Conservation (phyloP, 2,888 invertebrate genomes). For the Chalcis sispes region DNA sequence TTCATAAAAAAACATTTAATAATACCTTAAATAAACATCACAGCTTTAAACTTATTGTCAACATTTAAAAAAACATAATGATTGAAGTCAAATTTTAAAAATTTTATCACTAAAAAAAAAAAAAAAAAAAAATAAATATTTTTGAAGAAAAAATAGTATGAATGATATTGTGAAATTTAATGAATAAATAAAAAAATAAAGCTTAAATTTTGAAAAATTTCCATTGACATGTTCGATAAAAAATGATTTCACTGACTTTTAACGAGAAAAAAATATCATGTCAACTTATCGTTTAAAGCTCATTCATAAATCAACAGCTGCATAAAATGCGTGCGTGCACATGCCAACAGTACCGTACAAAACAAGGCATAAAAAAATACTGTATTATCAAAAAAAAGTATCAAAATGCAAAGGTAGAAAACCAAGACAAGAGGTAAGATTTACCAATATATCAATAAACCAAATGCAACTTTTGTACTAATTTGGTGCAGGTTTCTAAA, state of each 20-base stretch:
- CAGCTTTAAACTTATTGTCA: too few species aligned
- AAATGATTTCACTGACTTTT: background rate
- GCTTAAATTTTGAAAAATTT: background rate
- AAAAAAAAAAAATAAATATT: too few species aligned
- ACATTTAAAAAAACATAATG: too few species aligned
- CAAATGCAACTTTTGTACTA: conserved; percentile 45
- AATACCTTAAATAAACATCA: too few species aligned
- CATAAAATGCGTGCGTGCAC: conserved; percentile 64
- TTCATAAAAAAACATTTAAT: too few species aligned
- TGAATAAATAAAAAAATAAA: background rate
- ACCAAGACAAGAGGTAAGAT: conserved; percentile 24
- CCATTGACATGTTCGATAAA: background rate
- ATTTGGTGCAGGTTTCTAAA: conserved; percentile 43
- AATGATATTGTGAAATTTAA: background rate
- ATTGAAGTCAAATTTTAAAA: too few species aligned
- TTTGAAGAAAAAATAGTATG: background rate
- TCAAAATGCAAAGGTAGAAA: background rate
- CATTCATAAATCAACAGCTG: background rate
- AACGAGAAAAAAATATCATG: background rate
- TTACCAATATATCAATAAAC: conserved; percentile 39
- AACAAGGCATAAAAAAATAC: conserved; percentile 22
- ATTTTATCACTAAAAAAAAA: too few species aligned
- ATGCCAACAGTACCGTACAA: conserved; percentile 59
- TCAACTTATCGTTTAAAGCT: conserved; percentile 14
- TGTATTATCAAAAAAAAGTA: conserved; percentile 23